phyloP scores from a whole-genome alignment of 1,140 invertebrate species.

The Xylocopa sonorina region DNA sequence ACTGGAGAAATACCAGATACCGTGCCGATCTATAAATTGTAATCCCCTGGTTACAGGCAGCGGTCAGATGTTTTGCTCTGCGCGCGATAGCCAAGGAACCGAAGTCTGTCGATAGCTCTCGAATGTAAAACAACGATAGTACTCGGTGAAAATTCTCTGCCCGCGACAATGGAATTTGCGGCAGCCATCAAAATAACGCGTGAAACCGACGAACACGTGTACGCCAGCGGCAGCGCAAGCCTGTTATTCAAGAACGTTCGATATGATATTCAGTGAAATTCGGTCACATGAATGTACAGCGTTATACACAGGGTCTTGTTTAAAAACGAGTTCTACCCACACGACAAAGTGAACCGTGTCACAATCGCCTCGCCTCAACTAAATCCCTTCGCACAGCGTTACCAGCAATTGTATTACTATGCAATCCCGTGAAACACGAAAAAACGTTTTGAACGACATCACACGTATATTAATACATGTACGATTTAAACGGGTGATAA shows the following conservation, averaged over 20 bases:
- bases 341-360: constrained; percentile 45
- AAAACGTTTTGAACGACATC: not conserved
- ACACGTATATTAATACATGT: not conserved
- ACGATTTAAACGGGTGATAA: not conserved
- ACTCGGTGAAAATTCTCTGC: not conserved
- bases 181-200: not conserved
- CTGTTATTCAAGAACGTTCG: constrained; percentile 36
- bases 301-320: constrained; percentile 28
- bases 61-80: no score
- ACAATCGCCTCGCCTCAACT: not conserved
- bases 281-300: constrained; percentile 28
- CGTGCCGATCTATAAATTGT: no score
- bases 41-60: no score
- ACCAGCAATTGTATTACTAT: constrained; percentile 16
- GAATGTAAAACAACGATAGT: not conserved
- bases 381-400: constrained; percentile 8
- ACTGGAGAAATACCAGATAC: not conserved
- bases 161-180: not conserved
- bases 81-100: no score
- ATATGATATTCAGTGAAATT: constrained; percentile 51
- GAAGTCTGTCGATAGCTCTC: no score
- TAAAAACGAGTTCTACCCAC: constrained; percentile 57
- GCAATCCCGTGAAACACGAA: not conserved
- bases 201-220: not conserved
- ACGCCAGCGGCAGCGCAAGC: not conserved